Base-by-base conservation (phyloP, 2,888 invertebrate genomes). In the Drosophila peninsularis region DNA sequence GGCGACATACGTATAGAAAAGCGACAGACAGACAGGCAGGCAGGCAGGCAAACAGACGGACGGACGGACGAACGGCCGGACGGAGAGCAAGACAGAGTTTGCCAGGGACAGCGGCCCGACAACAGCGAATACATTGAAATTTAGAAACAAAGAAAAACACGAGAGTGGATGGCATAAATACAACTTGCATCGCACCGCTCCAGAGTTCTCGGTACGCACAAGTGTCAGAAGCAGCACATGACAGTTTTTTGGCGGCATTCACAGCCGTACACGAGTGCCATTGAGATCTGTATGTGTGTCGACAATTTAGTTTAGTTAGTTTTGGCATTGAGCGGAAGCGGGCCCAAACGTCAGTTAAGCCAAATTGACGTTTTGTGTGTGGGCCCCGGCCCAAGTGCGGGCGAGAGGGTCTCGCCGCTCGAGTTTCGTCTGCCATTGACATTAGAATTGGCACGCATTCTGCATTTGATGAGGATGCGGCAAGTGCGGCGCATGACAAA, bases 161-260 rank as follows among this genome's bases (percentile, higher is more conserved):
- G 21, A 65, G 55, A 73, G 66, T 68, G 71, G 64, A 56, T 65
- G 68, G 65, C 78, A 78, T 71, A 85, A 75, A 82, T 75, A 85
- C 62, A 36, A 36, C 67, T 78, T 73, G 75, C 54, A 64, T 68
- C 45, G 41, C 32, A 14, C 5, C 42, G 37, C 42, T 60, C 50
- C 50, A 53, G 24, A 68, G 62, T 62, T 62, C 76, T 65, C 72
- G 50, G 60, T 62, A 85, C 74, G 72, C 86, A 82, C 83, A 83
- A 86, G 83, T 86, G 83, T 82, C 83, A 86, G 63, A 70, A 78
- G 57, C 86, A 83, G 80, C 64, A 62, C 61, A 69, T 79, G 80
- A 74, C 80, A 79, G 36, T 71, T 68, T 65, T 65, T 63, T 62
- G 62, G 65, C 64, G 65, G 77, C 45, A 42, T 53, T 64, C 57